phyloP scores from a whole-genome alignment of 2,888 invertebrate species.

The Dasysyrphus albostriatus region DNA sequence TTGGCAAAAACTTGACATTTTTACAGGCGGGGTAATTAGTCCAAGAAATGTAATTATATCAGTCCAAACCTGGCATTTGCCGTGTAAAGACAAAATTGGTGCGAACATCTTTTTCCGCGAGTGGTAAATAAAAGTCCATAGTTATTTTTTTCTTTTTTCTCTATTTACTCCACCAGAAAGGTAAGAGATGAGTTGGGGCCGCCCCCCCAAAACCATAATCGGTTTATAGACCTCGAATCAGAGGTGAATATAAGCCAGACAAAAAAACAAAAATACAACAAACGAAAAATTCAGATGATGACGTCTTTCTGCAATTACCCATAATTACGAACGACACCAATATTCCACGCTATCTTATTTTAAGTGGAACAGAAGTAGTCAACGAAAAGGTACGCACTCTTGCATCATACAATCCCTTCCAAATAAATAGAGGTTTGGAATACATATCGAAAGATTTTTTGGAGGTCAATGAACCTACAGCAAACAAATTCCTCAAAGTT shows the following conservation, averaged over 20 bases:
- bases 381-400: neutral
- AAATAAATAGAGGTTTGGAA: constrained; percentile 4
- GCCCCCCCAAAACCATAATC: constrained; percentile 9
- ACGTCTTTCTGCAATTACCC: neutral
- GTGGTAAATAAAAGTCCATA: neutral
- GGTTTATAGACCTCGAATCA: constrained; percentile 6
- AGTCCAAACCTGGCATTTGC: neutral
- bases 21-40: no score
- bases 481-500: neutral
- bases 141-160: neutral
- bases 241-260: constrained; percentile 20
- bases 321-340: neutral
- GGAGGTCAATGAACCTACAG: constrained; percentile 16
- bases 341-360: constrained; percentile 4
- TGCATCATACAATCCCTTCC: neutral
- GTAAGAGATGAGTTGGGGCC: constrained; percentile 2
- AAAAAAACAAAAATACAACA: neutral
- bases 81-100: neutral
- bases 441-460: neutral
- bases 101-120: neutral
- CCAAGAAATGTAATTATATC: no score
- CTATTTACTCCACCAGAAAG: neutral
- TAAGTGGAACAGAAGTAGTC: neutral
- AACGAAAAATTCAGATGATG: constrained; percentile 3
- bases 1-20: no score